Conservation (phyloP, 2,888 invertebrate species). For the Orthosia gothica region DNA sequence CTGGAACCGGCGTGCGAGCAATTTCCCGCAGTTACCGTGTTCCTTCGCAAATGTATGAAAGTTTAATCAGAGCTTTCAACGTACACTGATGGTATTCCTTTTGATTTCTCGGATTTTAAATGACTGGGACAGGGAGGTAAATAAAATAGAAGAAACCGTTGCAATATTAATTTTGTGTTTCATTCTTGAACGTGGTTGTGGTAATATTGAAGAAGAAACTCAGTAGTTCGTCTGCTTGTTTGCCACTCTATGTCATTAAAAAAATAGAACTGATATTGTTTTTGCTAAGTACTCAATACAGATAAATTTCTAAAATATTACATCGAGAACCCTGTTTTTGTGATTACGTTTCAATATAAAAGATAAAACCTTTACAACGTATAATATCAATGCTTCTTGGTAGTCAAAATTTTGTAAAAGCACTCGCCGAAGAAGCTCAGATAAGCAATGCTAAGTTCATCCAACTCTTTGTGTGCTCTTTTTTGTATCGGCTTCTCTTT, state of each 20-base stretch:
- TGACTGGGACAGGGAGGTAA: not conserved
- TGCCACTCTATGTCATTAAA: no score
- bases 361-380: not conserved
- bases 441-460: not conserved
- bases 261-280: no score
- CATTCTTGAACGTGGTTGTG: not conserved
- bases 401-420: not conserved
- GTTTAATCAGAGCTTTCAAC: slow-evolving; percentile 55
- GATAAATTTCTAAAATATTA: no score
- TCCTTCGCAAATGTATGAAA: slow-evolving; percentile 56
- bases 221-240: no score
- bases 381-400: not conserved
- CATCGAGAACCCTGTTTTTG: no score
- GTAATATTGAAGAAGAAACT: not conserved
- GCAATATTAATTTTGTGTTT: not conserved
- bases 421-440: not conserved
- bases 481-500: no score
- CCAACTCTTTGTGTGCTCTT: no score
- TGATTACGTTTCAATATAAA: no score
- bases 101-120: slow-evolving; percentile 39
- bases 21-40: slow-evolving; percentile 56
- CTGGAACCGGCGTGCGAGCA: slow-evolving; percentile 44
- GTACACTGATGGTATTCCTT: slow-evolving; percentile 26
- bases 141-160: not conserved
- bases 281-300: no score